Evolutionary conservation across 1,140 invertebrate species (phyloP), one percentile per base, ranked within the genome.

Genomic region (Anadara kagoshimensis): DNA sequence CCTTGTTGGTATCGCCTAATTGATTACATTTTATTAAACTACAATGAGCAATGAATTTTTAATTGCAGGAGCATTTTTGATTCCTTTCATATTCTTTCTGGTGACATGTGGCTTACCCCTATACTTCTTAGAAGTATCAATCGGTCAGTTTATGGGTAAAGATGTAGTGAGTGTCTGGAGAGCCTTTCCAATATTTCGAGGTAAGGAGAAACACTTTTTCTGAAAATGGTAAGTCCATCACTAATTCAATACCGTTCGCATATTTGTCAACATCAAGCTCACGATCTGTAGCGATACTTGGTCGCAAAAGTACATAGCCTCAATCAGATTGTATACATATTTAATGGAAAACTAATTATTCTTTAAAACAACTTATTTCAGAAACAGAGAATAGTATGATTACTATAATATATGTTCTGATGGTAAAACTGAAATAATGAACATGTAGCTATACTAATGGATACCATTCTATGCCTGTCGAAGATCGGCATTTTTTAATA

Each of bases 1-100:
- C n/a, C n/a, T n/a, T n/a, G n/a, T n/a, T n/a, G n/a, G n/a, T n/a
- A n/a, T n/a, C n/a, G n/a, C n/a, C n/a, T n/a, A n/a, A n/a, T n/a
- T n/a, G n/a, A n/a, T n/a, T n/a, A n/a, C n/a, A n/a, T n/a, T n/a
- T n/a, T n/a, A n/a, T n/a, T n/a, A n/a, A n/a, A n/a, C n/a, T n/a
- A n/a, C n/a, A n/a, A n/a, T n/a, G n/a, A n/a, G n/a, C n/a, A n/a
- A n/a, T n/a, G n/a, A n/a, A n/a, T n/a, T n/a, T n/a, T n/a, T n/a
- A n/a, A n/a, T 77, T 75, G 41, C 74, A 85, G 83, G 82, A n/a
- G 83, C 83, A 1, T 85, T 85, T 59, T 62, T 85, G 12, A 79
- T 84, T 12, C 83, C 83, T 11, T 84, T 77, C 73, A 65, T 84
- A 59, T 72, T 83, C 44, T 81, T 81, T 56, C 54, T 85, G n/a